Conservation (phyloP, 2,888 invertebrate species). For the Catocala fraxini region DNA sequence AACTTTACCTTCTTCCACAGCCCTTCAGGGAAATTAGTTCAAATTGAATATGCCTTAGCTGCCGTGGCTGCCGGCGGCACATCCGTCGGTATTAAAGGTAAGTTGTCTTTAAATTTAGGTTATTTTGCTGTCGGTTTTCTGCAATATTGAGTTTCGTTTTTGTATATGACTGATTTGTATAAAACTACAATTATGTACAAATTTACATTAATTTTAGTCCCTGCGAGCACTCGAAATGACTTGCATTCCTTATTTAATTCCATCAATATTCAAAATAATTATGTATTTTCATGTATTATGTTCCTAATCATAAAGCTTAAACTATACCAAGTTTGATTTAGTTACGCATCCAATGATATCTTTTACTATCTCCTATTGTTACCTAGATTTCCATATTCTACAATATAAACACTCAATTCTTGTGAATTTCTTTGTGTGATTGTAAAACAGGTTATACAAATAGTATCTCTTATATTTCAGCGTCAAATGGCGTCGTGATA, state of each 20-base stretch:
- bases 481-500: conserved; percentile 98
- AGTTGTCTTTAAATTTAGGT: conserved; percentile 53
- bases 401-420: too few species aligned
- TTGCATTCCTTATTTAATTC: too few species aligned
- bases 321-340: conserved; percentile 7
- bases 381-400: too few species aligned
- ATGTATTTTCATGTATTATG: too few species aligned
- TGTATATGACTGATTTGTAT: too few species aligned
- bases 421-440: too few species aligned
- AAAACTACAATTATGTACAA: background rate
- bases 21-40: conserved; percentile 99
- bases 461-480: conserved; percentile 80
- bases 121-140: conserved; percentile 39
- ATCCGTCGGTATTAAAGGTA: conserved; percentile 99
- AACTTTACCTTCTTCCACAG: conserved; percentile 86
- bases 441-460: too few species aligned
- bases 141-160: conserved; percentile 2
- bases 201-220: too few species aligned
- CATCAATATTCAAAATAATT: too few species aligned
- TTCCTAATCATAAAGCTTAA: background rate
- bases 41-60: conserved; percentile 99
- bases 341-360: too few species aligned
- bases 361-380: too few species aligned
- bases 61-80: conserved; percentile 99
- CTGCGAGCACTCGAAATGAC: too few species aligned